phyloP scores from a whole-genome alignment of 1,140 invertebrate genomes.

The Goniozus legneri region DNA sequence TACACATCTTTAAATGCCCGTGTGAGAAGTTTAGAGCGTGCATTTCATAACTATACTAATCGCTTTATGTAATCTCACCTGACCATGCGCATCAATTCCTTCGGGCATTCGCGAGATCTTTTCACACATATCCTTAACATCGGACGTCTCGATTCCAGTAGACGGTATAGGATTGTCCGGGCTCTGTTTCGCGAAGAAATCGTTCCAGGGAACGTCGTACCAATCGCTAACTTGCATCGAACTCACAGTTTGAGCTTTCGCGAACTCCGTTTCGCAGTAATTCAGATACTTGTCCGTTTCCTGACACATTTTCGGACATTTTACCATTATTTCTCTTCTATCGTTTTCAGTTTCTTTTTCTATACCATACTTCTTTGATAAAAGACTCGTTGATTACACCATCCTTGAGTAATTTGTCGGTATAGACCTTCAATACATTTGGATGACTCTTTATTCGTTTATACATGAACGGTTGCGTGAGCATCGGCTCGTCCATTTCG shows the following conservation, averaged over 20 bases:
- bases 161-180: conserved; percentile 54
- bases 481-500: conserved; percentile 92
- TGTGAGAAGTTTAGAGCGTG: too few species aligned
- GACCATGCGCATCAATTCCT: conserved; percentile 52
- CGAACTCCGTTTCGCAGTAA: conserved; percentile 70
- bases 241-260: conserved; percentile 65
- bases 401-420: conserved; percentile 70
- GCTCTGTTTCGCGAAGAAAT: conserved; percentile 58
- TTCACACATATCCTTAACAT: conserved; percentile 47
- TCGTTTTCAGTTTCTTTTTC: too few species aligned
- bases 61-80: too few species aligned
- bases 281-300: conserved; percentile 40
- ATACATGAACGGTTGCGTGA: conserved; percentile 94
- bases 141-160: conserved; percentile 26
- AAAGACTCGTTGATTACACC: conserved; percentile 70
- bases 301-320: conserved; percentile 6
- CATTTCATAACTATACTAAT: too few species aligned
- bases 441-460: conserved; percentile 73
- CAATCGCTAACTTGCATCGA: conserved; percentile 72
- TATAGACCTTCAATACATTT: conserved; percentile 67
- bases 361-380: conserved; percentile 62
- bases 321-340: too few species aligned
- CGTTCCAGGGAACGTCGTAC: conserved; percentile 84
- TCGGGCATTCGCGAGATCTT: conserved; percentile 67
- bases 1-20: too few species aligned